phyloP scores from a whole-genome alignment of 2,888 invertebrate genomes.

The Drosophila lutescens region DNA sequence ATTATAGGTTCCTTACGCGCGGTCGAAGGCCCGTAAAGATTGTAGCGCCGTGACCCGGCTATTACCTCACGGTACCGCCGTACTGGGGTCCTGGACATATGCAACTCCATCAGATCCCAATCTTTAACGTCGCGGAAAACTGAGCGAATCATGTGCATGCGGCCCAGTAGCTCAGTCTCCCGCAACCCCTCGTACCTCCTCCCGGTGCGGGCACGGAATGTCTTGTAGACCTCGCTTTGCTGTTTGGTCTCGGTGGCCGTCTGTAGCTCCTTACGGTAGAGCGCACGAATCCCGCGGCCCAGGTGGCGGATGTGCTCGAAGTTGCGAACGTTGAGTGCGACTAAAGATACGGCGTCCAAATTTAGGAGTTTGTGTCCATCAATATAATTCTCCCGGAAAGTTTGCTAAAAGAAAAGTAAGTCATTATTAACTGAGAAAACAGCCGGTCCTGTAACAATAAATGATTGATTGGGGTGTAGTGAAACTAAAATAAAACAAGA shows the following conservation, averaged over 20 bases:
- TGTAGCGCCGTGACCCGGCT: conserved; percentile 61
- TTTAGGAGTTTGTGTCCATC: conserved; percentile 85
- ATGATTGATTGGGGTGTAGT: too few species aligned
- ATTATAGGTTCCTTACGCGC: conserved; percentile 35
- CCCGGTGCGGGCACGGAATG: conserved; percentile 85
- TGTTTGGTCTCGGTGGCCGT: conserved; percentile 77
- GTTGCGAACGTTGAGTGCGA: conserved; percentile 85
- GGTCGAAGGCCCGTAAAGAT: conserved; percentile 56
- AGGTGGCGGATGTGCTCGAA: conserved; percentile 85
- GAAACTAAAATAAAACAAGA: too few species aligned
- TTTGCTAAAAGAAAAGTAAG: conserved; percentile 70
- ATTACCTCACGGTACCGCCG: conserved; percentile 63
- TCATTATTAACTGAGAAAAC: too few species aligned
- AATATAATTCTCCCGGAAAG: conserved; percentile 84
- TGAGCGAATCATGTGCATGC: conserved; percentile 85
- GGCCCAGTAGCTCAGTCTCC: conserved; percentile 85
- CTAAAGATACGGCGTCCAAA: conserved; percentile 85
- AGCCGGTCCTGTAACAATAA: too few species aligned
- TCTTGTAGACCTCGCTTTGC: conserved; percentile 85
- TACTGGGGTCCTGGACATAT: conserved; percentile 65
- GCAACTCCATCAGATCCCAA: conserved; percentile 85
- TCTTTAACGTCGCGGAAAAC: conserved; percentile 84
- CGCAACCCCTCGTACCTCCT: conserved; percentile 85
- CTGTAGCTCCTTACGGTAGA: conserved; percentile 84
- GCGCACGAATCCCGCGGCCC: conserved; percentile 81